Base-by-base conservation (phyloP, 2,888 invertebrate genomes). In the Coenonympha glycerion region DNA sequence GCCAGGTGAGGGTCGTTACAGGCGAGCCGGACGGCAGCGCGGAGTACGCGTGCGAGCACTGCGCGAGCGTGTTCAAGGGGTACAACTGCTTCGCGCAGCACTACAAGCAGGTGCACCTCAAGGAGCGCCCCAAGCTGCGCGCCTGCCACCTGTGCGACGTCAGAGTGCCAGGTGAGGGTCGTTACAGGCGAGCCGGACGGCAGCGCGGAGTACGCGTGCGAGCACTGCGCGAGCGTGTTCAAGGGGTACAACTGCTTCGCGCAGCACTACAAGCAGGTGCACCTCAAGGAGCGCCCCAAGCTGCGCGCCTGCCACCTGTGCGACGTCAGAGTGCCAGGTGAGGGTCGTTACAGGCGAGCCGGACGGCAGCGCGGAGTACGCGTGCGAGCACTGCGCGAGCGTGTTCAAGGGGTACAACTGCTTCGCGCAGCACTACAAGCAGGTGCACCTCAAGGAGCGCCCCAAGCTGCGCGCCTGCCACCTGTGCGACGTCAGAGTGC, bases 241-340 rank as follows among this genome's bases (percentile, higher is more conserved):
- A 58, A 63, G 0, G 66, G 65, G 0, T 68, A 71, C 37, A 65
- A 68, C 0, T 59, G 68, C 2, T 65, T 73, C 9, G 69, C 69
- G 0, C 75, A 76, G 30, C 76, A 77, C 54, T 68, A 74, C 48
- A 57, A 69, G 0, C 69, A 68, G 34, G 73, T 76, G 2, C 77
- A 77, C 33, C 56, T 73, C 6, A 73, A 76, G 51, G 56, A 59
- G 11, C 59, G 72, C 0, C 73, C 72, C 0, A 62, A 61, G 40
- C 59, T 64, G 6, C 53, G 75, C 0, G 68, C 69, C 46, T 78
- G 77, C 39, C 68, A 71, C 1, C 58, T 69, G n/a, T 78, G 77
- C 47, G 62, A 68, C 18, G 58, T 61, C 6, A 69, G 58, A 57
- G 57, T 77, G 1, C 66, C 76, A 0, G 65, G 56, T 0, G 9